Percentiles rank a stretch among this genome's conserved stretches.
Conservation (phyloP, 2,113 vertebrate species). For the Paraplagusia blochii region DNA sequence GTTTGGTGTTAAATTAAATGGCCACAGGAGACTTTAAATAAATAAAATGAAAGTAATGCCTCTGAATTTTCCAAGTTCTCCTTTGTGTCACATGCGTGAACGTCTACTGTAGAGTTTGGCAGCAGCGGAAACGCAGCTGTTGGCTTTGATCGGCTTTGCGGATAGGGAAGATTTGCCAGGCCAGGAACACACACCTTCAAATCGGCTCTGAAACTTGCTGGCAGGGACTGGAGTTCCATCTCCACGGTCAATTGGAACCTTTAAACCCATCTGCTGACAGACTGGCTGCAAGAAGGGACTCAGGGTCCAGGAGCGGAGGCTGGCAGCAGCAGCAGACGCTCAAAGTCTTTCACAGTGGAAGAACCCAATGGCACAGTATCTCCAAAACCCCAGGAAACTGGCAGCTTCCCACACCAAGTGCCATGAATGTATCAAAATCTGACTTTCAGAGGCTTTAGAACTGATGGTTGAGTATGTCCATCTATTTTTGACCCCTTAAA, state of each 20-base stretch:
- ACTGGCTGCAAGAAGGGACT: slow-evolving; percentile 56
- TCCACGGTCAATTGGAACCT: slow-evolving; percentile 71
- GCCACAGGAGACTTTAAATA: too few species aligned
- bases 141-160: slow-evolving; percentile 79
- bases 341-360: slow-evolving; percentile 54
- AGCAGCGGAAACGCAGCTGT: slow-evolving; percentile 77
- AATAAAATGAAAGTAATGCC: neutral
- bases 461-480: too few species aligned
- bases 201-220: slow-evolving; percentile 73
- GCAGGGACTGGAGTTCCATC: slow-evolving; percentile 61
- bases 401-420: slow-evolving; percentile 56
- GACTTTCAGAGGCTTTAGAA: too few species aligned
- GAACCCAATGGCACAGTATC: slow-evolving; percentile 70
- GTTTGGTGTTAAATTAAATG: too few species aligned
- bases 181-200: slow-evolving; percentile 71
- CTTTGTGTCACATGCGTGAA: slow-evolving; percentile 54
- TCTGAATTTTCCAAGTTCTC: slow-evolving; percentile 57
- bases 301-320: slow-evolving; percentile 45
- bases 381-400: slow-evolving; percentile 67
- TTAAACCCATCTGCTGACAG: slow-evolving; percentile 68
- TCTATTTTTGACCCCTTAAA: too few species aligned
- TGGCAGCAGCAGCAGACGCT: slow-evolving; percentile 50
- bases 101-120: slow-evolving; percentile 63
- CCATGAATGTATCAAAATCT: too few species aligned
- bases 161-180: slow-evolving; percentile 72